Evolutionary conservation across 2,113 vertebrate species (phyloP).

Genomic region (Plecotus auritus): DNA sequence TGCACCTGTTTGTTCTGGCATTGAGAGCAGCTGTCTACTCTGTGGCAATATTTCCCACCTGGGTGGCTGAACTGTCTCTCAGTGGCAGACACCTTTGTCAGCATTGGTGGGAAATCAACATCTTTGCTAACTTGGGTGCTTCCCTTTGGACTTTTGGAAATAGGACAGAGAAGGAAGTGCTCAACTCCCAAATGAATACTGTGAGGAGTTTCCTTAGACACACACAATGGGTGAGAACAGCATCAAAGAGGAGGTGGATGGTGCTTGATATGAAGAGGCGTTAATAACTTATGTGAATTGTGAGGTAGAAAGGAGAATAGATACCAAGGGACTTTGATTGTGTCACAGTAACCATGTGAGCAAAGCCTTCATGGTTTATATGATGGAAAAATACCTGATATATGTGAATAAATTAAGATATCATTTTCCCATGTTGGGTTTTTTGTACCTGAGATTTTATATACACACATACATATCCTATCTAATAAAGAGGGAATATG

Average conservation of each 20-base stretch:
- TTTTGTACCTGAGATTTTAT: background rate
- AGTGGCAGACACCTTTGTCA: slow-evolving; percentile 48
- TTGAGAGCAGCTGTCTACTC: slow-evolving; percentile 62
- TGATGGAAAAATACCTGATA: slow-evolving; percentile 46
- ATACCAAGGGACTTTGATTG: slow-evolving; percentile 56
- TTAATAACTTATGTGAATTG: slow-evolving; percentile 71
- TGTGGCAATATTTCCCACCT: slow-evolving; percentile 74
- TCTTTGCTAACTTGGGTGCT: slow-evolving; percentile 64
- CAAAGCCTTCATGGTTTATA: slow-evolving; percentile 67
- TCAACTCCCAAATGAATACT: background rate
- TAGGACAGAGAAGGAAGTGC: background rate
- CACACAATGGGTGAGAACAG: background rate
- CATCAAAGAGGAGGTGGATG: background rate
- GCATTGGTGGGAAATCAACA: slow-evolving; percentile 61
- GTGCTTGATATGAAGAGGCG: slow-evolving; percentile 43
- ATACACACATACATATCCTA: background rate
- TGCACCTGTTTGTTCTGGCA: slow-evolving; percentile 83
- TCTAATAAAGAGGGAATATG: too few relatives aligned
- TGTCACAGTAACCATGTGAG: slow-evolving; percentile 73
- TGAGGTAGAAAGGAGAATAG: slow-evolving; percentile 40
- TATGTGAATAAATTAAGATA: slow-evolving; percentile 40
- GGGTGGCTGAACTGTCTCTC: slow-evolving; percentile 67
- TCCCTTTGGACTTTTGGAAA: slow-evolving; percentile 48
- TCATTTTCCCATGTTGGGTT: slow-evolving; percentile 43
- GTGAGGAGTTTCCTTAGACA: slow-evolving; percentile 29